Percentiles rank a stretch among this genome's conserved stretches.
Evolutionary conservation across 2,113 vertebrate species (phyloP).

Genomic region (Oceanites oceanicus): DNA sequence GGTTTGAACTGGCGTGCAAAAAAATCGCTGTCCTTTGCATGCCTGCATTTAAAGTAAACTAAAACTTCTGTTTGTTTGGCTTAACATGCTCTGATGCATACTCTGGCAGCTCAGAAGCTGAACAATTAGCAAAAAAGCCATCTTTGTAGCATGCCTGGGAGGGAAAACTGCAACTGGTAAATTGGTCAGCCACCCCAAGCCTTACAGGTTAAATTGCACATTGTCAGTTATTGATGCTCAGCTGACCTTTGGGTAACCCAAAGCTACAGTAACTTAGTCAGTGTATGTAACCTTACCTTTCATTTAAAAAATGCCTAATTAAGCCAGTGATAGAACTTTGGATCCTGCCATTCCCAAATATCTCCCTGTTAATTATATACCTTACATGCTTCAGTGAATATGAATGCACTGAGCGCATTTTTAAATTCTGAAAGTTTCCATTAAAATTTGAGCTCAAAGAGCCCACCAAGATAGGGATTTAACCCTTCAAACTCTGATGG

Average conservation of each 20-base stretch:
- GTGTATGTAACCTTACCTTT: not conserved
- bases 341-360: not conserved
- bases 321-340: not conserved
- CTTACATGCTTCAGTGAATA: not conserved
- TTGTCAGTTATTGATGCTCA: not conserved
- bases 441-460: not conserved
- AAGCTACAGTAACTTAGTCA: not conserved
- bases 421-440: not conserved
- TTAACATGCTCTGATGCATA: not conserved
- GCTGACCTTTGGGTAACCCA: not conserved
- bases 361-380: not conserved
- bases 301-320: not conserved
- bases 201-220: not conserved
- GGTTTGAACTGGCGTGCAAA: not conserved
- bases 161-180: not conserved
- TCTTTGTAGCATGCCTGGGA: not conserved
- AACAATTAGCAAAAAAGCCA: not conserved
- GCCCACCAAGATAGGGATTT: not conserved
- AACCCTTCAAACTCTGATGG: not conserved
- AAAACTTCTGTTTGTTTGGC: not conserved
- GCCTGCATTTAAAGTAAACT: not conserved
- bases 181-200: not conserved
- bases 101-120: not conserved
- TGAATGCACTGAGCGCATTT: not conserved
- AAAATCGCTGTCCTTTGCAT: not conserved